Base-by-base conservation (phyloP, 1,140 invertebrate species). In the Brachionus koreanus region DNA sequence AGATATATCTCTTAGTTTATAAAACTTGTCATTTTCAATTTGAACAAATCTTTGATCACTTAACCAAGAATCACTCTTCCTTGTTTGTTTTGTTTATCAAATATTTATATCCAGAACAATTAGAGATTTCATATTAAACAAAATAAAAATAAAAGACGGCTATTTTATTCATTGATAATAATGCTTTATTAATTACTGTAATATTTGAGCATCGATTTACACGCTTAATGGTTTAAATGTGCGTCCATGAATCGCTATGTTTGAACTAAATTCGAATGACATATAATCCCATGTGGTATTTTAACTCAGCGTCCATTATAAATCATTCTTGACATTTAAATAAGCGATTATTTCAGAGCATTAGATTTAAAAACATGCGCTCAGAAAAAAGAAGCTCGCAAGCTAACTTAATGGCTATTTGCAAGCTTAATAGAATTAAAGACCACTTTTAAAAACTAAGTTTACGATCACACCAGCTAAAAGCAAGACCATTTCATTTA, bases 281-380 rank as follows among this genome's bases (percentile, higher is more conserved):
- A 65, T 65, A 16, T 69, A 69, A 69, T 69, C 35, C 65, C 37
- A 16, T 69, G 35, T 69, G 65, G 65, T 69, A 69, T 69, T 69
- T 69, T 39, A 69, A 13, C 16, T 12, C 16, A 23, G 10, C 49
- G 49, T 57, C 61, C 10, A 19, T 39, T 16, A 42, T 69, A 69
- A 69, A 69, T 69, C 65, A 69, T 39, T 39, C 35, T 69, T 69
- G 37, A 69, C 65, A 69, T 69, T 69, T 69, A 33, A 57, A 57
- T 57, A 19, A 19, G 49, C 49, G 49, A 57, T 57, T 19, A 57
- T 19, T 57, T 57, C 19, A 0, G 49, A 57, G 49, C 2, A 16
- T 57, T 19, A 10, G 7, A 57, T 4, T n/a, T 16, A 12, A 57
- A 33, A 65, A 33, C 63, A 65, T 65, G 25, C 29, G 63, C 63